Evolutionary conservation across 2,888 invertebrate genomes (phyloP), one percentile per base, ranked within the genome.

Genomic region (Ennomos erosarius): DNA sequence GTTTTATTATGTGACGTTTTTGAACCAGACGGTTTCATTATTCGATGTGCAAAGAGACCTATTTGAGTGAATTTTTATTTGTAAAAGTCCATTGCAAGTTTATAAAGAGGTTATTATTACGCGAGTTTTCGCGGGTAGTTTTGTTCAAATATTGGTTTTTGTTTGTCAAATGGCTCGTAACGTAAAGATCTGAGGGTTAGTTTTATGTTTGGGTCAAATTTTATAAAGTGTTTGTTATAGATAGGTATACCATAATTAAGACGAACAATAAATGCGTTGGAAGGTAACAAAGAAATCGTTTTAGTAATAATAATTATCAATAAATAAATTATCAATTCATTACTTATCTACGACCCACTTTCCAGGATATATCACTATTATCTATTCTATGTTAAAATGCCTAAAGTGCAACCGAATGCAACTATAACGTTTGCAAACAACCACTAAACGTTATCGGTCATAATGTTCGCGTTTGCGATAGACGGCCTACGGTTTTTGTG

Each of bases 91-190:
- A 83, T 84, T 87, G 84, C 81, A 74, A 72, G 73, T 78, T 80
- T 80, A 78, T 87, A 87, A 90, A 79, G 65, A 83, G 86, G 87
- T 89, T 88, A 82, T 85, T 78, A 83, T 85, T 79, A 78, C 69
- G 67, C 68, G 56, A 65, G 64, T 65, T 62, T 58, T 70, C 69
- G 70, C 73, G 76, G 82, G 85, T 75, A 59, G 68, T 71, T 73
- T 79, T 82, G 85, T 73, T 82, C 83, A 87, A 88, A 88, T 86
- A 88, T 89, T 87, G 76, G 49, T 45, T 13, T 53, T 75, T 65
- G 57, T 64, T 73, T 78, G 81, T 73, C 76, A 78, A 86, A 88
- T 85, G 82, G 73, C 71, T 67, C 75, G 82, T 71, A 64, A 68
- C 75, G 82, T 71, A 64, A 78, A 46, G 51, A 47, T 59, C 6